Percentiles rank a stretch among this genome's conserved stretches.
phyloP scores from a whole-genome alignment of 2,797 vertebrate genomes.

The Alectoris magna region DNA sequence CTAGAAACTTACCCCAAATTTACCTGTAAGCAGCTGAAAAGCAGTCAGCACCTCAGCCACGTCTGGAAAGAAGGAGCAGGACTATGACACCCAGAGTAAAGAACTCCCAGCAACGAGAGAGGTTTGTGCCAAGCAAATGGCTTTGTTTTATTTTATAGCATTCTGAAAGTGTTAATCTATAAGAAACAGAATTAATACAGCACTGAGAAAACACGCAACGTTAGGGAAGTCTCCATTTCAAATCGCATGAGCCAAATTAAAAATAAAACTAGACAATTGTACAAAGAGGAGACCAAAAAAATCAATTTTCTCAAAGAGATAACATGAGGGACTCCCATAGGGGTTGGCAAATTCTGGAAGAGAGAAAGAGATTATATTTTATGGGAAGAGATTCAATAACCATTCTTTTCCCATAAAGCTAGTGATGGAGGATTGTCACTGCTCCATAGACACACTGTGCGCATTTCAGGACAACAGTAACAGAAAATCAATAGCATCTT shows the following conservation, averaged over 20 bases:
- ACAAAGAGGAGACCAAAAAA: slow-evolving; percentile 53
- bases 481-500: slow-evolving; percentile 81
- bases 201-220: slow-evolving; percentile 36
- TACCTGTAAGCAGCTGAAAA: slow-evolving; percentile 34
- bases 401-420: slow-evolving; percentile 78
- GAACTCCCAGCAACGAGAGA: neutral
- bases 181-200: slow-evolving; percentile 23
- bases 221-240: slow-evolving; percentile 20
- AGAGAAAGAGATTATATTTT: slow-evolving; percentile 79
- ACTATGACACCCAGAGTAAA: neutral
- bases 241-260: slow-evolving; percentile 48
- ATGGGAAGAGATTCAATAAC: slow-evolving; percentile 78
- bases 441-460: slow-evolving; percentile 52
- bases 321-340: slow-evolving; percentile 67
- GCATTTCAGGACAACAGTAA: slow-evolving; percentile 70
- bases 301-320: slow-evolving; percentile 73
- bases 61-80: neutral
- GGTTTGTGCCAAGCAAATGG: neutral
- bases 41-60: neutral
- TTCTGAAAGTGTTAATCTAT: neutral
- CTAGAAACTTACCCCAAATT: neutral
- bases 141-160: slow-evolving; percentile 18
- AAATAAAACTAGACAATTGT: slow-evolving; percentile 49
- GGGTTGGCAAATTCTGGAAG: slow-evolving; percentile 65
- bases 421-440: slow-evolving; percentile 75